A percentile compares a stretch with the other conserved stretches of the same genome.
Evolutionary conservation across 2,888 invertebrate genomes (phyloP).

Genomic region (Plebejus anna): DNA sequence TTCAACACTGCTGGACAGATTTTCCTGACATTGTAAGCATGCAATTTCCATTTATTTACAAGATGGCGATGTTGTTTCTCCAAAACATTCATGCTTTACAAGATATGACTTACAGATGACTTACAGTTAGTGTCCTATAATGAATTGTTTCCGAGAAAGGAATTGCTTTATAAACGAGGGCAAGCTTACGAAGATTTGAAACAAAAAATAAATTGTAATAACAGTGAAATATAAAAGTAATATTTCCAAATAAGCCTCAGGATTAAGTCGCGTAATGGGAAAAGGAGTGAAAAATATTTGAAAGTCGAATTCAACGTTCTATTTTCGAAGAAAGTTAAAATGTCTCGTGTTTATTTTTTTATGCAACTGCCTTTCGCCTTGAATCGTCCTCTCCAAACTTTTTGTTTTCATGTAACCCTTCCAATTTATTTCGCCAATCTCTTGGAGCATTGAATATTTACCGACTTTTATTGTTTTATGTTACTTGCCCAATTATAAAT

Average conservation of each 20-base stretch:
- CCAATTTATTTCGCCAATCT: slow-evolving; percentile 23
- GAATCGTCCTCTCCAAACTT: slow-evolving; percentile 33
- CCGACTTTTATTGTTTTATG: not conserved
- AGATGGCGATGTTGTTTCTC: not conserved
- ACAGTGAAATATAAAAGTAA: not conserved
- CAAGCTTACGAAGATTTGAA: not conserved
- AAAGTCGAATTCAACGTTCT: slow-evolving; percentile 25
- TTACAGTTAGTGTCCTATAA: not conserved
- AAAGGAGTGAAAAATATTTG: slow-evolving; percentile 12
- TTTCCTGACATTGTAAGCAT: not conserved
- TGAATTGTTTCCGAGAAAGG: not conserved
- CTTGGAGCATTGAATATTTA: slow-evolving; percentile 21
- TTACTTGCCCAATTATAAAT: not conserved
- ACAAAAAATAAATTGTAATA: slow-evolving; percentile 6
- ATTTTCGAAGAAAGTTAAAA: slow-evolving; percentile 27
- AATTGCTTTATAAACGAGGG: not conserved
- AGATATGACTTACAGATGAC: too few species aligned
- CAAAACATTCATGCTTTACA: too few species aligned
- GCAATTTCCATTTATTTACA: not conserved
- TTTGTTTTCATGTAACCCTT: slow-evolving; percentile 36
- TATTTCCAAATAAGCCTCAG: not conserved
- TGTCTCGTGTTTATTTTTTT: slow-evolving; percentile 30
- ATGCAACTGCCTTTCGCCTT: slow-evolving; percentile 31
- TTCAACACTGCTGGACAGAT: not conserved
- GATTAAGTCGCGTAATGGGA: slow-evolving; percentile 9